Conservation (phyloP, 2,113 vertebrate genomes). For the Opisthocomus hoazin region DNA sequence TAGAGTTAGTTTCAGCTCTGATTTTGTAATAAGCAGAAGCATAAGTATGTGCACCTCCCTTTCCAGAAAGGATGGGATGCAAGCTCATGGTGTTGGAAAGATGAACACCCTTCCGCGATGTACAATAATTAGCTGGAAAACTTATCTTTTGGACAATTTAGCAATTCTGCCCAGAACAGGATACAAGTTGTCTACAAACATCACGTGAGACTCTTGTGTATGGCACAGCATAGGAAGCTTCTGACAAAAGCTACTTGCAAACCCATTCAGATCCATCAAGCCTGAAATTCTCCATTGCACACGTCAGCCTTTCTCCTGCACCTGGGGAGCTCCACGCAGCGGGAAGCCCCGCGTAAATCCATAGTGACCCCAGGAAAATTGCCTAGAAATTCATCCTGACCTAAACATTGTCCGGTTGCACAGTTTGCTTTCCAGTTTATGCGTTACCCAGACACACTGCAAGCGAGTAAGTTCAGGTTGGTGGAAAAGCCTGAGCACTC, state of each 20-base stretch:
- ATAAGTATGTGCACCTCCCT: background rate
- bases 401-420: background rate
- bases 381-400: background rate
- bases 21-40: background rate
- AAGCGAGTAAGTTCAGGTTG: background rate
- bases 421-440: background rate
- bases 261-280: background rate
- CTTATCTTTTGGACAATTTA: background rate
- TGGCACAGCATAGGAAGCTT: background rate
- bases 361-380: background rate
- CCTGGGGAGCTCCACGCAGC: background rate
- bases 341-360: background rate
- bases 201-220: rapidly evolving
- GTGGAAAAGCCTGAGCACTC: background rate
- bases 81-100: background rate
- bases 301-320: background rate
- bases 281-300: background rate
- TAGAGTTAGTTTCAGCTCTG: background rate
- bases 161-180: background rate
- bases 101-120: background rate
- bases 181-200: background rate
- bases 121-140: background rate
- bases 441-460: background rate
- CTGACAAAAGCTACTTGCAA: background rate
- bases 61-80: background rate